phyloP scores from a whole-genome alignment of 1,140 invertebrate genomes.

The Heterodera carotae region DNA sequence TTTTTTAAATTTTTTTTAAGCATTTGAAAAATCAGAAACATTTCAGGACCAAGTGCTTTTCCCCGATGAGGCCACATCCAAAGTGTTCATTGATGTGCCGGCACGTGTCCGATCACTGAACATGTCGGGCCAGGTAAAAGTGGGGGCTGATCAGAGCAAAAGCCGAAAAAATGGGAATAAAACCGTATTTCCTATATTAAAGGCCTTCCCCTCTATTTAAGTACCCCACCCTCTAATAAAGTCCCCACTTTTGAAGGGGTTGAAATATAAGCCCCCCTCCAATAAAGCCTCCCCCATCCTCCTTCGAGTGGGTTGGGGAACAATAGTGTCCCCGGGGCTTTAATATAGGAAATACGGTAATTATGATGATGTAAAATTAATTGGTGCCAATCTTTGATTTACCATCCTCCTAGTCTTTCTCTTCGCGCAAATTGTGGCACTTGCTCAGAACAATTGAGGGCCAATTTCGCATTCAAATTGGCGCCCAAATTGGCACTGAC shows the following conservation, averaged over 20 bases:
- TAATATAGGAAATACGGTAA: too few species aligned
- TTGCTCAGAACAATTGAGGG: constrained; percentile 9
- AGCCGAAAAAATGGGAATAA: constrained; percentile 6
- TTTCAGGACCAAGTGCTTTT: constrained; percentile 16
- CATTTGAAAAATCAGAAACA: not conserved
- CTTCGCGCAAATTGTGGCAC: not conserved
- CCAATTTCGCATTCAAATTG: constrained; percentile 10
- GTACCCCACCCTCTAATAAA: too few species aligned
- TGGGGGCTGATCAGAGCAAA: not conserved
- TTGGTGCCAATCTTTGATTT: not conserved
- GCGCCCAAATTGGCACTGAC: not conserved
- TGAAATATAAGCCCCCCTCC: too few species aligned
- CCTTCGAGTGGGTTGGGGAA: too few species aligned
- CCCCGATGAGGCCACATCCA: constrained; percentile 9
- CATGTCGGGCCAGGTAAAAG: not conserved
- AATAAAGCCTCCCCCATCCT: too few species aligned
- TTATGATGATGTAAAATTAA: too few species aligned
- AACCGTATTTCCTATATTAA: too few species aligned
- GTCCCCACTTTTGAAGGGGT: too few species aligned
- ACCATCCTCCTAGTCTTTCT: not conserved
- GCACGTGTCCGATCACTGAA: not conserved
- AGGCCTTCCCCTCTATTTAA: too few species aligned
- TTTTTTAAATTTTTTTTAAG: not conserved
- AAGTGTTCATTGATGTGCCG: constrained; percentile 13
- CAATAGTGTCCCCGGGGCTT: too few species aligned